Evolutionary conservation across 2,113 vertebrate genomes (phyloP).

Genomic region (Stercorarius parasiticus): DNA sequence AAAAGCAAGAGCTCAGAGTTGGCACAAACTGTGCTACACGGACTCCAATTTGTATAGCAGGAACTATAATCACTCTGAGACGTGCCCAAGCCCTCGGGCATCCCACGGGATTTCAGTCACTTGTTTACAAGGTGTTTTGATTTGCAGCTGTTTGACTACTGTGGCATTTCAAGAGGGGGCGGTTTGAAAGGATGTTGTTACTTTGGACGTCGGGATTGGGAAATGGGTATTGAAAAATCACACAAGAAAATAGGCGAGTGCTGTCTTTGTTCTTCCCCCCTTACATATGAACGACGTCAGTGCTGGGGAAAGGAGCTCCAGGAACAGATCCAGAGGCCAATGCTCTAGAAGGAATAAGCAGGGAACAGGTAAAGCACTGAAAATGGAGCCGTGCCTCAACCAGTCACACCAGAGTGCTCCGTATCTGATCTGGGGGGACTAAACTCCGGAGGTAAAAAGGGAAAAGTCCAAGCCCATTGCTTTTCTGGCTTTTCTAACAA

Average conservation of each 20-base stretch:
- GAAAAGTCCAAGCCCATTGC: background rate
- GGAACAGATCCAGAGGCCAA: background rate
- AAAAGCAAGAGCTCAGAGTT: conserved; percentile 1
- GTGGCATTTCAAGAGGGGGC: conserved; percentile 51
- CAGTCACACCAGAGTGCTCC: background rate
- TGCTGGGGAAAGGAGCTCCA: conserved; percentile 7
- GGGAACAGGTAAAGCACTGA: background rate
- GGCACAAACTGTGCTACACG: conserved; percentile 54
- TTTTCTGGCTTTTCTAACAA: background rate
- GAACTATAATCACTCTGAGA: conserved; percentile 69
- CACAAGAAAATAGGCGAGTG: background rate
- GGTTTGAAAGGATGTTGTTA: conserved; percentile 66
- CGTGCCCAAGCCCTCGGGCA: conserved; percentile 61
- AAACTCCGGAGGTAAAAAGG: background rate
- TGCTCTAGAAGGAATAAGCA: background rate
- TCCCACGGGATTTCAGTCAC: conserved; percentile 69
- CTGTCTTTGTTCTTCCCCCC: conserved; percentile 36
- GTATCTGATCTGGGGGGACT: background rate
- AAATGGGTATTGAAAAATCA: conserved; percentile 59
- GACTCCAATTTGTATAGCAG: conserved; percentile 69
- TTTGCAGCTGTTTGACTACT: conserved; percentile 67
- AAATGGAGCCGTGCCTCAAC: background rate
- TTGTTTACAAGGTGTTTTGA: conserved; percentile 70
- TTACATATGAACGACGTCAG: background rate
- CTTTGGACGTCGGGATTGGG: conserved; percentile 44